Evolutionary conservation across 2,888 invertebrate genomes (phyloP).

Genomic region (Prostheceraeus crozeri): DNA sequence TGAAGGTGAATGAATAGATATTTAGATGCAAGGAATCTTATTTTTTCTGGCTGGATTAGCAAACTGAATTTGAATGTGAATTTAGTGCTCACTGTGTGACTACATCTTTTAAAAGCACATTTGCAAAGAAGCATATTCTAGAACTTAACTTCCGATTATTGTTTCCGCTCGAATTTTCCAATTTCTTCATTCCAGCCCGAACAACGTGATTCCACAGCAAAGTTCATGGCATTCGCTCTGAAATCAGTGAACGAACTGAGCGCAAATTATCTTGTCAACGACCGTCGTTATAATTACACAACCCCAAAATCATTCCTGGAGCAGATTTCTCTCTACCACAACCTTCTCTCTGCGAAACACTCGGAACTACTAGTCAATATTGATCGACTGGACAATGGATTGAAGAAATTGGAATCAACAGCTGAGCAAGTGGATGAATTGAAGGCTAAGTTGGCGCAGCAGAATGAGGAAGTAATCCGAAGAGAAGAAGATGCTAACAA

Average conservation of each 20-base stretch:
- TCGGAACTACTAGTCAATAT: conserved; percentile 77
- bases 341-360: conserved; percentile 73
- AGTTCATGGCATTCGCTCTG: conserved; percentile 89
- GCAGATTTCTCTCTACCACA: conserved; percentile 82
- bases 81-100: no score
- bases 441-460: conserved; percentile 80
- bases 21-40: no score
- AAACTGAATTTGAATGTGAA: no score
- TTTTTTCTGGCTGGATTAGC: no score
- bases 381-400: conserved; percentile 77
- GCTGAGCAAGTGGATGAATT: conserved; percentile 83
- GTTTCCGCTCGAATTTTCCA: no score
- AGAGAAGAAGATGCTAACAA: conserved; percentile 83
- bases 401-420: conserved; percentile 79
- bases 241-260: conserved; percentile 84
- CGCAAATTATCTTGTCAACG: conserved; percentile 75
- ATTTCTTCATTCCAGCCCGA: conserved; percentile 50
- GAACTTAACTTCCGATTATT: no score
- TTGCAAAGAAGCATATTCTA: no score
- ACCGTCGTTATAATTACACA: conserved; percentile 87
- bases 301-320: conserved; percentile 93
- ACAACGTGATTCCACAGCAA: conserved; percentile 74
- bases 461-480: conserved; percentile 78
- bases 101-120: no score
- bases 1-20: no score